These are phyloP conservation scores for Lampropteryx suffumata DNA, from an alignment of 2,888 invertebrate genomes.

Conservation along the genomic window DNA sequence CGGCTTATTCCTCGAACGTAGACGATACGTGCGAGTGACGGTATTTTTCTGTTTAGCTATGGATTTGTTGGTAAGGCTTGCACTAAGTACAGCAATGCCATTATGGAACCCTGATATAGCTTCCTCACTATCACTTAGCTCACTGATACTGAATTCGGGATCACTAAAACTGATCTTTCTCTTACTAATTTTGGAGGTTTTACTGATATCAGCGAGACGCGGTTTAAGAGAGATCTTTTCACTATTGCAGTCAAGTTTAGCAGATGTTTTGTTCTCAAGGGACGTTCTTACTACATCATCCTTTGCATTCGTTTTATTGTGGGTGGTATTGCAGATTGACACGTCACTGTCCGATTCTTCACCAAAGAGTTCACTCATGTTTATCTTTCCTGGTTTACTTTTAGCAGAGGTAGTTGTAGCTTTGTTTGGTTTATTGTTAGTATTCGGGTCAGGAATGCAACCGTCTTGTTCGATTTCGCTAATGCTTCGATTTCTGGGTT, in stretches of 20 bases:
- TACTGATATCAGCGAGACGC: background rate
- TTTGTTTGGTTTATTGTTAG: background rate
- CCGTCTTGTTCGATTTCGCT: no score
- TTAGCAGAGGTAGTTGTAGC: background rate
- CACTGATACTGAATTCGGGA: conserved; percentile 1
- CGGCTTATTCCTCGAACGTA: background rate
- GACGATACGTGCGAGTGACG: background rate
- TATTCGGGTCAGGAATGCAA: no score
- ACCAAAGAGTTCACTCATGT: conserved; percentile 8
- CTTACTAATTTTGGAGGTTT: background rate
- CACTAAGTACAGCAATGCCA: background rate
- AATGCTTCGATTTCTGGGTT: no score
- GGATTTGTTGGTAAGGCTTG: background rate
- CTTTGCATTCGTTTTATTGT: background rate
- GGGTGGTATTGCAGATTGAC: background rate
- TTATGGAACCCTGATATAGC: conserved; percentile 2
- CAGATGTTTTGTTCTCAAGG: background rate
- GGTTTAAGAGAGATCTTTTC: conserved; percentile 1
- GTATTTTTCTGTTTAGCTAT: background rate
- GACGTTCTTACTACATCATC: background rate
- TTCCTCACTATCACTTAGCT: conserved; percentile 3
- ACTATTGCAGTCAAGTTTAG: background rate
- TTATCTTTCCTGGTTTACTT: background rate
- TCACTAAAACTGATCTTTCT: conserved; percentile 10
- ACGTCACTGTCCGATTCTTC: conserved; percentile 9